Base-by-base conservation (phyloP, 2,797 vertebrate species). In the Mus minutoides region DNA sequence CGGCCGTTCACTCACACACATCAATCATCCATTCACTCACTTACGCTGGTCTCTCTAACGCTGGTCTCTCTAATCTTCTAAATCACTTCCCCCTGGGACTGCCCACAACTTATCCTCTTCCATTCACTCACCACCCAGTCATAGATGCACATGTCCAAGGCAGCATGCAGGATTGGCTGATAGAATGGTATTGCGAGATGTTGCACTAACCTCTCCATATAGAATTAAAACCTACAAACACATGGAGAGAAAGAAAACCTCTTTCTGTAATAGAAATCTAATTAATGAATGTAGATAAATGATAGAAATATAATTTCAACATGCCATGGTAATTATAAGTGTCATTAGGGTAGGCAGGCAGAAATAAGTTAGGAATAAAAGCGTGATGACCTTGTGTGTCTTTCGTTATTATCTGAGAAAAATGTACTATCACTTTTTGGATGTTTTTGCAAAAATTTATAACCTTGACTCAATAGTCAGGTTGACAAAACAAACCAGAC, bases 381-480 rank as follows among this genome's bases (percentile, higher is more conserved):
- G 71, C 26, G 34, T 58, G 58, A 14, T 71, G 40, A 90, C 46
- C 54, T 85, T n/a, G 58, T 34, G 9, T 71, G 1, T 91, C 11
- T 93, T 26, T 87, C 67, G 29, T 10, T 69, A 40, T 89, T 54
- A 64, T 16, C 26, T 64, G 54, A 86, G 67, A 89, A 94, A 62
- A 11, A 17, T 80, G 62, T 29, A 64, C 14, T 82, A 56, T 82
- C 12, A 64, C 40, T 91, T 88, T 43, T 85, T 34, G 43, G 80
- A 83, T 43, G 14, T 60, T 60, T 60, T 83, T 43, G 14, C 43
- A 43, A 88, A 83, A 88, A 62, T 80, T n/a, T 9, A 85, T 75
- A 88, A 88, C 22, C 34, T 73, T 34, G 91, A 40, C 79, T 95
- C 83, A 88, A 90, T 85, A 89, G 92, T 56, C 80, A 94, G 26